A percentile compares a stretch with the other conserved stretches of the same genome.
Conservation (phyloP, 2,888 invertebrate genomes). For the Cyaniris semiargus region DNA sequence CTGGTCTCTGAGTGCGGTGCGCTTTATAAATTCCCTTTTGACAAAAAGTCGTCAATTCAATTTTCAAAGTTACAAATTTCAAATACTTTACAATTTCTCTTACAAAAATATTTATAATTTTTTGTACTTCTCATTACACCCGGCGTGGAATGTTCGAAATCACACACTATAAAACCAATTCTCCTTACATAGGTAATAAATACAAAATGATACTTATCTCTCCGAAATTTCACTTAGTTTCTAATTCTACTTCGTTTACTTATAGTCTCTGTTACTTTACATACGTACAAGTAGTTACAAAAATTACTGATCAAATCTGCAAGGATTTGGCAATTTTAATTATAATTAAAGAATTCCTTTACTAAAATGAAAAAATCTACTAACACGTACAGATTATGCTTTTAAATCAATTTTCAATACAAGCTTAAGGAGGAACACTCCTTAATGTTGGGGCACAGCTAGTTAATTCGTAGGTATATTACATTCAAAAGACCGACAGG, state of each 20-base stretch:
- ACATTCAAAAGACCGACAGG: background rate
- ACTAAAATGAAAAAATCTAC: background rate
- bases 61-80: conserved; percentile 50
- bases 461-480: background rate
- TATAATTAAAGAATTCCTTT: background rate
- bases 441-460: background rate
- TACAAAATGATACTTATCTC: conserved; percentile 49
- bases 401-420: background rate
- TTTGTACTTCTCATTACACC: conserved; percentile 78
- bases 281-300: conserved; percentile 43
- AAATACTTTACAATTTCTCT: conserved; percentile 52
- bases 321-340: conserved; percentile 1
- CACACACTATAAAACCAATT: conserved; percentile 63
- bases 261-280: conserved; percentile 61
- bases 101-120: conserved; percentile 77
- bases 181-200: conserved; percentile 63
- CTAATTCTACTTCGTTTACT: conserved; percentile 64
- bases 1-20: background rate
- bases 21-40: background rate
- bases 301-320: conserved; percentile 30
- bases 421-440: background rate
- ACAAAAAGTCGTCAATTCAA: background rate
- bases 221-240: conserved; percentile 42
- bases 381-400: background rate
- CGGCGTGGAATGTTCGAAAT: conserved; percentile 76